Percentiles rank a stretch among this genome's conserved stretches.
These are phyloP conservation scores for Falco columbarius DNA, from an alignment of 2,797 vertebrate genomes.

Conservation along the genomic window DNA sequence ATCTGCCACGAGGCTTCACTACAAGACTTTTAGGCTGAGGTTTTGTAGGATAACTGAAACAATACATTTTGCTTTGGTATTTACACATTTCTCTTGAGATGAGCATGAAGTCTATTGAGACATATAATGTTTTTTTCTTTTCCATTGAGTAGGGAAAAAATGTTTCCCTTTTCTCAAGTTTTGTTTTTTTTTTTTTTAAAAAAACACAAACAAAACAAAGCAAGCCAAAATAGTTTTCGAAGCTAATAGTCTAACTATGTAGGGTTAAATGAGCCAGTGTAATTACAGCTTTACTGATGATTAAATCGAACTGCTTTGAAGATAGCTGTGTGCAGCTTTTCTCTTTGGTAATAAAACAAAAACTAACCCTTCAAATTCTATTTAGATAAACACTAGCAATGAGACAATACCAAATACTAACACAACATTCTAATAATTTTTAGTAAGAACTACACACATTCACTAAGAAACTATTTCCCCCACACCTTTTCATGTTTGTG, in stretches of 20 bases:
- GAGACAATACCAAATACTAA: not conserved
- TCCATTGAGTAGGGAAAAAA: not conserved
- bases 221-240: not conserved
- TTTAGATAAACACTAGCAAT: not conserved
- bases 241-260: not conserved
- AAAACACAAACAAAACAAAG: not conserved
- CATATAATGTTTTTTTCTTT: rapidly evolving
- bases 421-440: not conserved
- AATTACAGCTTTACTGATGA: not conserved
- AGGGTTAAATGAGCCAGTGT: not conserved
- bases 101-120: not conserved
- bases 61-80: not conserved
- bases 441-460: not conserved
- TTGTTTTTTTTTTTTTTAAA: not conserved
- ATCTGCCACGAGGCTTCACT: not conserved
- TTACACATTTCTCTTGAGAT: not conserved
- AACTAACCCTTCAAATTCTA: not conserved
- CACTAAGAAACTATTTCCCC: not conserved
- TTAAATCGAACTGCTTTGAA: not conserved
- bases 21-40: not conserved
- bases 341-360: not conserved
- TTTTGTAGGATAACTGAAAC: not conserved
- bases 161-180: not conserved
- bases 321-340: not conserved
- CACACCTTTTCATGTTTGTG: not conserved